Percentiles rank a stretch among this genome's conserved stretches.
These are phyloP conservation scores for Meiosimyza platycephala DNA, from an alignment of 2,888 invertebrate genomes.

Conservation along the genomic window DNA sequence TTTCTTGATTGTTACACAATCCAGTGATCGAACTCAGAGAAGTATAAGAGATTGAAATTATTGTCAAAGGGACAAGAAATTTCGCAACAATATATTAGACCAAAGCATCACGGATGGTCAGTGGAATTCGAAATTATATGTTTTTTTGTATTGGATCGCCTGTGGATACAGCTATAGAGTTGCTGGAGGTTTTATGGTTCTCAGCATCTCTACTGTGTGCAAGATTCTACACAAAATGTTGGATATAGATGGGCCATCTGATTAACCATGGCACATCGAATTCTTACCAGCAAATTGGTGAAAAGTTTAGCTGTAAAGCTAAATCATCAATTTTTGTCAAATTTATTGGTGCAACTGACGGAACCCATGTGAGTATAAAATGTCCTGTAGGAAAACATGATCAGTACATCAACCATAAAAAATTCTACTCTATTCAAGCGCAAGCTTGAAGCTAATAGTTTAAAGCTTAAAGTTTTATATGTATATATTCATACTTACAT, in stretches of 20 bases:
- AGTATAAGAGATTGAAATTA: too few species aligned
- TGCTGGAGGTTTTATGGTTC: too few species aligned
- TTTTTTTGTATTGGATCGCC: conserved; percentile 28
- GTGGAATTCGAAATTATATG: conserved; percentile 21
- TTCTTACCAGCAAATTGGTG: neutral
- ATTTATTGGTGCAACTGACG: neutral
- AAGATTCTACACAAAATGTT: too few species aligned
- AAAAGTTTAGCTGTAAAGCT: neutral
- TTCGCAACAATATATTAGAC: conserved; percentile 12
- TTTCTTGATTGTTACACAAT: too few species aligned
- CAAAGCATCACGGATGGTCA: conserved; percentile 27
- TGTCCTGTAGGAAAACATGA: conserved; percentile 16
- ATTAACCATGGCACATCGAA: too few species aligned
- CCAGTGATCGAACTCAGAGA: too few species aligned
- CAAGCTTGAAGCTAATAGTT: conserved; percentile 22
- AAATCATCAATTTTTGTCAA: neutral
- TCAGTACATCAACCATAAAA: conserved; percentile 13
- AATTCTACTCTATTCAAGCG: conserved; percentile 31
- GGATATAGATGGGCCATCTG: too few species aligned
- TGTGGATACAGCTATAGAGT: neutral
- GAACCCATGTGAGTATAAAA: conserved; percentile 22
- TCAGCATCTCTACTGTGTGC: too few species aligned
- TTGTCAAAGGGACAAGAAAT: too few species aligned
- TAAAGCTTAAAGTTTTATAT: conserved; percentile 19
- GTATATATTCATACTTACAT: too few species aligned